Conservation (phyloP, 2,888 invertebrate genomes). For the Cylindroiulus punctatus region DNA sequence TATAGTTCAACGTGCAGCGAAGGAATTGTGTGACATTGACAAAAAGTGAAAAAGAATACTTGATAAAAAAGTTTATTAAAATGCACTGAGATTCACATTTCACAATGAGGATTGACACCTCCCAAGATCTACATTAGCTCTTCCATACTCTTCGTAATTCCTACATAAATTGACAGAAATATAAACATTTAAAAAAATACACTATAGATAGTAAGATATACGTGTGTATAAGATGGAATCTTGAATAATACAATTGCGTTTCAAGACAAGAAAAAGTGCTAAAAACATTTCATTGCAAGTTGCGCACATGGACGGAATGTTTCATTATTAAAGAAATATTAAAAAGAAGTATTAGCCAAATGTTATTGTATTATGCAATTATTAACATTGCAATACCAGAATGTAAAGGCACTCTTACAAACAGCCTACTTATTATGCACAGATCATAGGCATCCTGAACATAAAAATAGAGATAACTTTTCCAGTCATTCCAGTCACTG, state of each 20-base stretch:
- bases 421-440: no score
- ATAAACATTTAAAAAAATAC: constrained; percentile 39
- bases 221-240: neutral
- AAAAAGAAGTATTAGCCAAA: neutral
- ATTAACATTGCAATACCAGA: neutral
- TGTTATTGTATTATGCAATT: neutral
- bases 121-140: constrained; percentile 1
- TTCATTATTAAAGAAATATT: neutral
- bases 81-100: constrained; percentile 27
- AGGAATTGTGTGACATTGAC: no score
- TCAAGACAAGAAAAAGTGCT: constrained; percentile 5
- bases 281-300: neutral
- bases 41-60: no score
- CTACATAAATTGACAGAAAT: constrained; percentile 6
- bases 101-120: constrained; percentile 7
- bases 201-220: neutral
- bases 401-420: no score
- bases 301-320: neutral
- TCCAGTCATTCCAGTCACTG: no score
- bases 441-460: no score
- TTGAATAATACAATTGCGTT: neutral
- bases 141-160: no score
- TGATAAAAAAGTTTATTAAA: constrained; percentile 13
- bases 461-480: no score
- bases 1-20: no score